Evolutionary conservation across 23 tunicate genomes (phyloP).

Genomic region (Ascidia mentula): DNA sequence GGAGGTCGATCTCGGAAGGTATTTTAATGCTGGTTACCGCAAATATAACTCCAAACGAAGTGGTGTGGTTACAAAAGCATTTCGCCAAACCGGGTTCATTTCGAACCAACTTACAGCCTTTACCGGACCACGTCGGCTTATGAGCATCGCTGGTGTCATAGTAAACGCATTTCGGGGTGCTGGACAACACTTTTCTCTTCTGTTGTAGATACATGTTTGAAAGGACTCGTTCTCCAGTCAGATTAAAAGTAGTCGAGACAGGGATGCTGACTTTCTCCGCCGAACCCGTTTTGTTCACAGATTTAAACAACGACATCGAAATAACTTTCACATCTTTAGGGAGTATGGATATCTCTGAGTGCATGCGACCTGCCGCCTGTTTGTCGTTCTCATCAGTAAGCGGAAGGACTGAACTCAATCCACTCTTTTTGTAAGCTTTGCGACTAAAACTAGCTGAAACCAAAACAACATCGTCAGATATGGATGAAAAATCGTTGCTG

Average conservation of each 20-base stretch:
- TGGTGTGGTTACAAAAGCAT: slow-evolving; percentile 72
- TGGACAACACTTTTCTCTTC: slow-evolving; percentile 8
- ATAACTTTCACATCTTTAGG: not conserved
- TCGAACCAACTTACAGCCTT: slow-evolving; percentile 27
- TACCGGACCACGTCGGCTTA: slow-evolving; percentile 21
- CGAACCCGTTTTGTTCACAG: not conserved
- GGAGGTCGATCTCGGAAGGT: slow-evolving; percentile 28
- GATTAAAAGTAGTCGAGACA: not conserved
- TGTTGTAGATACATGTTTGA: not conserved
- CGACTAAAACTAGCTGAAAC: not conserved
- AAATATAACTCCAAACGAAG: slow-evolving; percentile 62
- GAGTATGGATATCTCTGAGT: not conserved
- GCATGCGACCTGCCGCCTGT: not conserved
- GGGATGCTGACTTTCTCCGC: slow-evolving; percentile 21
- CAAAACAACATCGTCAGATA: not conserved
- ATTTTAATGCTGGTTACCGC: slow-evolving; percentile 36
- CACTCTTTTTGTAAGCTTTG: not conserved
- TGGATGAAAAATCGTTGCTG: not conserved
- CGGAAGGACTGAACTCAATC: not conserved
- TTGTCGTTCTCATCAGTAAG: not conserved
- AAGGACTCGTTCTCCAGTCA: slow-evolving; percentile 1
- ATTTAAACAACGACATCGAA: not conserved
- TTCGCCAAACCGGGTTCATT: not conserved
- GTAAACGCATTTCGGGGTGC: slow-evolving; percentile 14
- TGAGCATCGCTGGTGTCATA: not conserved